A percentile compares a stretch with the other conserved stretches of the same genome.
phyloP scores from a whole-genome alignment of 1,140 invertebrate species.

The Ostrea denselamellosa region DNA sequence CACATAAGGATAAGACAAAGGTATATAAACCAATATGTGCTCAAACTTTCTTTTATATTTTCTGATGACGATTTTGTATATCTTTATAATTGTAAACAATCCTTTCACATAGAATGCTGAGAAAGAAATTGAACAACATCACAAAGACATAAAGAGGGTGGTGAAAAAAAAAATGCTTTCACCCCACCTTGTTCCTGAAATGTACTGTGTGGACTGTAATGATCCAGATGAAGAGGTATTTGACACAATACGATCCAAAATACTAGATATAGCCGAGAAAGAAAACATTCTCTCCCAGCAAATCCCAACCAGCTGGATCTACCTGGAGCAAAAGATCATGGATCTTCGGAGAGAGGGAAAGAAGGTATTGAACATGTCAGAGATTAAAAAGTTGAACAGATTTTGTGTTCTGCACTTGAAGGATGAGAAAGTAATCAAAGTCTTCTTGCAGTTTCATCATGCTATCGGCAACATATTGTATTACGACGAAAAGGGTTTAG shows the following conservation, averaged over 20 bases:
- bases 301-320: conserved; percentile 49
- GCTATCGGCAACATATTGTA: conserved; percentile 45
- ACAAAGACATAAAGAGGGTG: background rate
- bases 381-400: conserved; percentile 29
- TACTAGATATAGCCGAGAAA: conserved; percentile 41
- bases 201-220: conserved; percentile 33
- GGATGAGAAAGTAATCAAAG: conserved; percentile 35
- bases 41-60: background rate
- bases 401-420: conserved; percentile 35
- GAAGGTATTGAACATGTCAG: conserved; percentile 29
- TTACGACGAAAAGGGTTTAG: conserved; percentile 43
- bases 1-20: conserved; percentile 16
- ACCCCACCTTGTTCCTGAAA: conserved; percentile 11
- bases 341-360: conserved; percentile 21
- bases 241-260: conserved; percentile 29
- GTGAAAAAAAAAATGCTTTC: conserved; percentile 12
- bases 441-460: conserved; percentile 51
- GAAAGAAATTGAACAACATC: conserved; percentile 16
- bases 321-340: conserved; percentile 42
- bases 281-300: conserved; percentile 37
- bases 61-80: background rate
- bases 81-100: background rate
- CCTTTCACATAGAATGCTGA: background rate
- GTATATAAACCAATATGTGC: background rate
- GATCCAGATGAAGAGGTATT: conserved; percentile 7